Evolutionary conservation across 92 coral and sea anemone genomes (phyloP), one percentile per base, ranked within the genome.

Genomic region (Zoanthus solanderi): DNA sequence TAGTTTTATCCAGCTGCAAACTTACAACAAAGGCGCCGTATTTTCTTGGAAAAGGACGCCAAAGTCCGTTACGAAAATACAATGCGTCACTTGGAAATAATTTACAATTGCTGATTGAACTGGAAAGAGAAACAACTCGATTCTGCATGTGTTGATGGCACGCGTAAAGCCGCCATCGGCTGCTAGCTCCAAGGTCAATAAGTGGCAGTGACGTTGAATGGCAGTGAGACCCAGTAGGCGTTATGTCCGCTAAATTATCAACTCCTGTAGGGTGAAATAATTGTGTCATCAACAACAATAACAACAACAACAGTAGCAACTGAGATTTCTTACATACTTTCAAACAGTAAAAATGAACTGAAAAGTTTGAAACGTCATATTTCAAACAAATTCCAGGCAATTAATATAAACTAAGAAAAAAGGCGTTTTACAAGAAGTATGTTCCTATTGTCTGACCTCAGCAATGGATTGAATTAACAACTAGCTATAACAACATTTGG

Each of bases 181-280:
- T 75, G 4, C 14, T 45, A 7, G 45, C 58, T 3, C 75, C 16
- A 18, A 63, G 42, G 9, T 81, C 75, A 11, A 81, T 9, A 0
- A 66, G 44, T 9, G 85, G 66, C 14, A 81, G 23, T 23, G 85
- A 67, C 2, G 75, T 44, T 0, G 61, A 4, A 57, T 81, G 85
- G 48, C 85, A 81, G 28, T 66, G 75, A 7, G 63, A 73, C 6
- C 14, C 16, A 5, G 16, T 4, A 29, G 44, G 23, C 60, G 46
- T 23, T 18, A 47, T 66, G 44, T 81, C 85, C 15, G 71, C 85
- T 48, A 9, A 17, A 46, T 65, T 65, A 18, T 81, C 60, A 29
- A 16, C 15, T 4, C n/a, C 85, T 81, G 75, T 23, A 1, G 10
- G 34, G 2, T 11, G 56, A 46, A 8, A 45, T 15, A 16, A n/a